Evolutionary conservation across 2,888 invertebrate genomes (phyloP), one percentile per base, ranked within the genome.

Genomic region (Perizoma affinitatum): DNA sequence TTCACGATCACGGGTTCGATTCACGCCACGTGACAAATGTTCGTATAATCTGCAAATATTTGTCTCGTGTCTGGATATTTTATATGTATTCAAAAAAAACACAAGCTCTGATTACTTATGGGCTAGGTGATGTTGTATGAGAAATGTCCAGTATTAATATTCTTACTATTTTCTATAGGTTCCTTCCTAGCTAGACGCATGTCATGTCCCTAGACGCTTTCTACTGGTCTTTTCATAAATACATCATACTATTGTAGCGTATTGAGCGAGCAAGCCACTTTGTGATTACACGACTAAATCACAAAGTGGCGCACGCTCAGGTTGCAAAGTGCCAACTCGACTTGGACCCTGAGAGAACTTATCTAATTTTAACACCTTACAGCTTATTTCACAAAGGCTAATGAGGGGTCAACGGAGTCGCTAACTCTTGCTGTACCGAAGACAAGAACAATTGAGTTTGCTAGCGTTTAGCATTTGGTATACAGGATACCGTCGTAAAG

Each of bases 371-470:
- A 42, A 43, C 53, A 46, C 49, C 34, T 10, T 44, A 57, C 43
- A 34, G 42, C 57, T 42, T 48, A 9, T 22, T 44, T 33, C n/a
- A 52, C 56, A 61, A 57, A 57, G 54, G 50, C 46, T 61, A 56
- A 61, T 56, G 45, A 35, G 48, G 34, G 55, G 48, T 40, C 47
- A 43, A 55, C 46, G 40, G 47, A 35, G 41, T 10, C 36, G 6
- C 42, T 8, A 50, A 46, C 50, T 33, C 8, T 45, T 51, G 45
- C 35, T 42, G 34, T 11, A 7, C 7, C 22, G 44, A n/a, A 11
- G 38, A 38, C 8, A 36, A 49, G 22, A 9, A 35, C 10, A 36
- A 6, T 22, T 40, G 49, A 38, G 22, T 40, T 49, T 22, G 22
- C 11, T 0, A 10, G 35, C 36, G 4, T 48, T 6, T 10, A 42